phyloP scores from a whole-genome alignment of 2,888 invertebrate genomes.

The Nineta flava region DNA sequence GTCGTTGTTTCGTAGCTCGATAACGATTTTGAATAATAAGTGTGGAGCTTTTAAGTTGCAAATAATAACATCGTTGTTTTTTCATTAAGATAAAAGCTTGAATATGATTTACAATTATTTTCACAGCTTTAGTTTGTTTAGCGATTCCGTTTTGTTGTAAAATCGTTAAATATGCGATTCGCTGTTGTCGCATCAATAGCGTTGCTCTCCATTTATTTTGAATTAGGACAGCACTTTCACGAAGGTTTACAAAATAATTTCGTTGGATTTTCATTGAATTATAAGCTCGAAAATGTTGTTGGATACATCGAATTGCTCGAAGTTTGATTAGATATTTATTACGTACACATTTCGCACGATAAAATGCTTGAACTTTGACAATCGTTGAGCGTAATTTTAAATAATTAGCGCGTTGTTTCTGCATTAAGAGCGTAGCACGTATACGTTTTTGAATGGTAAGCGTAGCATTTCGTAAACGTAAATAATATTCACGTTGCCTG shows the following conservation, averaged over 20 bases:
- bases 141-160: too few species aligned
- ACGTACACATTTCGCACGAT: slow-evolving; percentile 26
- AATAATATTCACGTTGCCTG: slow-evolving; percentile 19
- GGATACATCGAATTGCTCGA: slow-evolving; percentile 18
- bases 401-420: slow-evolving; percentile 18
- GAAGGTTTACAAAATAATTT: slow-evolving; percentile 14
- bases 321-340: slow-evolving; percentile 16
- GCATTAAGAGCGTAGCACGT: slow-evolving; percentile 13
- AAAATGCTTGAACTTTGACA: slow-evolving; percentile 26
- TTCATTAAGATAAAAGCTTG: too few species aligned
- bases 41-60: slow-evolving; percentile 20
- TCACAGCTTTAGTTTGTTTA: slow-evolving; percentile 19
- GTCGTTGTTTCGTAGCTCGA: slow-evolving; percentile 23
- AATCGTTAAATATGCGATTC: background rate
- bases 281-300: slow-evolving; percentile 19
- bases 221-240: slow-evolving; percentile 23
- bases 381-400: slow-evolving; percentile 20
- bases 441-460: slow-evolving; percentile 13
- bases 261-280: slow-evolving; percentile 14
- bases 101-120: slow-evolving; percentile 14
- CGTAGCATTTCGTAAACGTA: slow-evolving; percentile 15
- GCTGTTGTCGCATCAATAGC: background rate
- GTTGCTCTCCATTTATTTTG: slow-evolving; percentile 31
- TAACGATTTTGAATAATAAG: slow-evolving; percentile 22
- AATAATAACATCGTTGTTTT: slow-evolving; percentile 18